phyloP scores from a whole-genome alignment of 2,797 vertebrate genomes.

The Todus mexicanus region DNA sequence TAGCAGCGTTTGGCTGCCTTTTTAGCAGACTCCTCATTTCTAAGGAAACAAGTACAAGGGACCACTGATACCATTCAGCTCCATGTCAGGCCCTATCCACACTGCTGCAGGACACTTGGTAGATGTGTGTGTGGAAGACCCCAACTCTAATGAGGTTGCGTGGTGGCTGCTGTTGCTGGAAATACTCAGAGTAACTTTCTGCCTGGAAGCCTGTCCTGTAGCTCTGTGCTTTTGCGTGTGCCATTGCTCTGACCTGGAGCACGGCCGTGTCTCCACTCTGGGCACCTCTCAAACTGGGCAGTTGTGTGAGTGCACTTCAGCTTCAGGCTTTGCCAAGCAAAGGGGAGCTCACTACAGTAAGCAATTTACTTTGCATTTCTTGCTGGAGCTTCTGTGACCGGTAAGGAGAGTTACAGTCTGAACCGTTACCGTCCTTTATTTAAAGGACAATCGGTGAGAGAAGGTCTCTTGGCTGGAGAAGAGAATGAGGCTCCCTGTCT shows the following conservation, averaged over 20 bases:
- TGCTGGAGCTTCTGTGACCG: neutral
- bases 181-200: neutral
- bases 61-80: neutral
- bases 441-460: neutral
- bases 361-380: neutral
- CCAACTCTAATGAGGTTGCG: rapidly evolving
- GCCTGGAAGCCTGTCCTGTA: neutral
- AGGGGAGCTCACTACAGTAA: neutral
- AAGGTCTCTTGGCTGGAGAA: neutral
- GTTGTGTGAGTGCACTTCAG: neutral
- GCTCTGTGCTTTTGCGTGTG: neutral
- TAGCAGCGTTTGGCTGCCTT: neutral
- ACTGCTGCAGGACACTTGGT: neutral
- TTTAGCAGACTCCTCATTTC: neutral
- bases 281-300: neutral
- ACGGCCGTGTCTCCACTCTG: neutral
- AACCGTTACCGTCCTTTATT: neutral
- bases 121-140: neutral
- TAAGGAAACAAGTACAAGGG: neutral
- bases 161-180: neutral
- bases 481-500: constrained; percentile 4
- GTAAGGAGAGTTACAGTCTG: neutral
- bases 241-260: neutral
- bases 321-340: neutral
- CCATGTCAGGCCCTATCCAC: neutral